Evolutionary conservation across 2,113 vertebrate species (phyloP), one percentile per base, ranked within the genome.

Genomic region (Salminus brasiliensis): DNA sequence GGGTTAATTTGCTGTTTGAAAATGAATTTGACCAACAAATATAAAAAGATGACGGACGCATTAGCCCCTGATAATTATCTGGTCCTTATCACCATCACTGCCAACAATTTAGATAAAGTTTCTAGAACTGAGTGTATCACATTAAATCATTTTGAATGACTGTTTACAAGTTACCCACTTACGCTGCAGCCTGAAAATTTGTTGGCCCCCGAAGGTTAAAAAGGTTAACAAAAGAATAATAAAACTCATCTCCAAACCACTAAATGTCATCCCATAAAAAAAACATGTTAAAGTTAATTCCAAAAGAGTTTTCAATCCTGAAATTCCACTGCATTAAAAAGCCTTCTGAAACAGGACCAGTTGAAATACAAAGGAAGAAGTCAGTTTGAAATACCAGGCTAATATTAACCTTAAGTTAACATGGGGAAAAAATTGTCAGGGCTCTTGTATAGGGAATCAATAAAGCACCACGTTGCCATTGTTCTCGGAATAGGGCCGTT

Each of bases 381-480:
- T 67, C 60, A 52, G 7, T 76, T 66, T 53, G 7, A 52, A n/a
- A 52, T 65, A 39, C 12, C 66, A 21, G 0, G 8, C 2, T 5
- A 65, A 66, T 66, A 66, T 66, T 21, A 63, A 32, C 29, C 16
- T 9, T 55, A 34, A 65, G 72, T 36, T 47, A 43, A 62, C n/a
- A 49, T 39, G 41, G 59, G n/a, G 21, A 47, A 15, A 47, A 16
- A 74, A 43, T 30, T 43, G 16, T 27, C 39, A 60, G 30, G 27
- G 25, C 12, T 13, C 5, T 49, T 65, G 62, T 65, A 65, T 63
- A 47, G 68, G 13, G 21, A 43, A 45, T 67, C 59, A 65, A 45
- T 27, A 72, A 80, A 72, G 21, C 27, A 11, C 9, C 16, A 45
- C 41, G 47, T 39, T 27, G 0, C 12, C 16, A 69, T 34, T 63